Evolutionary conservation across 2,797 vertebrate species (phyloP).

Genomic region (Sebastes trivittatus): DNA sequence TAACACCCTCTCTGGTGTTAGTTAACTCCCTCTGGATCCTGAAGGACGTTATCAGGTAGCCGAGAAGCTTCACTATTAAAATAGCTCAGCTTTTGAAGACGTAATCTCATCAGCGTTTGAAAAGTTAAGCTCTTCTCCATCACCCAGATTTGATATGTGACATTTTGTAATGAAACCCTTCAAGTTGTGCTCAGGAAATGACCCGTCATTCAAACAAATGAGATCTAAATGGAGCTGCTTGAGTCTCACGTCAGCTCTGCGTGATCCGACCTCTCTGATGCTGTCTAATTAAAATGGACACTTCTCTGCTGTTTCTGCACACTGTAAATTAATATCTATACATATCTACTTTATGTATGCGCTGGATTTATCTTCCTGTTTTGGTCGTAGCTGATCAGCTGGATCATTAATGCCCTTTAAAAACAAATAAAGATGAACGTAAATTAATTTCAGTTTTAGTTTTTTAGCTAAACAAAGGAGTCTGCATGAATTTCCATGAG

Average conservation of each 20-base stretch:
- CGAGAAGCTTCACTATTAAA: constrained; percentile 29
- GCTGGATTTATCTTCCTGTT: not conserved
- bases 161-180: constrained; percentile 63
- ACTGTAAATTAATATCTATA: not conserved
- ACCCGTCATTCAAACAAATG: constrained; percentile 71
- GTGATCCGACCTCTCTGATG: constrained; percentile 17
- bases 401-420: not conserved
- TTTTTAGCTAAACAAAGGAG: too few species aligned
- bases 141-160: constrained; percentile 47
- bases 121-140: constrained; percentile 49
- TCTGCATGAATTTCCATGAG: accelerated
- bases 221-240: constrained; percentile 66
- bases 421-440: too few species aligned
- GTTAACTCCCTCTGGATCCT: constrained; percentile 18
- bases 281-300: constrained; percentile 60
- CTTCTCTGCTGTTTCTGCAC: constrained; percentile 27
- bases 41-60: constrained; percentile 36
- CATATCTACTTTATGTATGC: not conserved
- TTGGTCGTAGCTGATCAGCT: not conserved
- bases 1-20: constrained; percentile 9
- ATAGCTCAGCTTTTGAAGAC: constrained; percentile 48
- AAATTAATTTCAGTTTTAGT: too few species aligned
- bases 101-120: constrained; percentile 31
- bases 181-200: constrained; percentile 57
- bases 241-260: constrained; percentile 39